Base-by-base conservation (phyloP, 2,797 vertebrate genomes). In the Sebastolobus altivelis region DNA sequence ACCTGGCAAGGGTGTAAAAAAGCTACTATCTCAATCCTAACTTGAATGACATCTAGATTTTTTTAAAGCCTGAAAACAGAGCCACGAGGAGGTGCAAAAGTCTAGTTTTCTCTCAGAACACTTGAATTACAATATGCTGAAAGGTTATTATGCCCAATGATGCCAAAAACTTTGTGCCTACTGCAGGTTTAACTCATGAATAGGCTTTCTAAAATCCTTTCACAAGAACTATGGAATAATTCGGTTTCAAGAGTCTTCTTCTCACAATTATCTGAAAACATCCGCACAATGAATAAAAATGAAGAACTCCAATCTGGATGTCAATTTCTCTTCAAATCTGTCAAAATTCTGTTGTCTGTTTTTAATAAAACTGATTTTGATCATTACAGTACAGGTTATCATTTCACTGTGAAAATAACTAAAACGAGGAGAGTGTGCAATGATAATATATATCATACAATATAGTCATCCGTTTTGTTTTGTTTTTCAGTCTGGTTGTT, bases 401-500 rank as follows among this genome's bases (percentile, higher is more conserved):
- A 14, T 31, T 7, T 29, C 16, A 52, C 6, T 29, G 22, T 72
- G 4, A 61, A 56, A 67, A 75, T 56, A n/a, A 25, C 6, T 58
- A 6, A 13, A 3, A 46, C 22, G 6, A 20, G 13, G 6, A 22
- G 5, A 29, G 10, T 37, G 29, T 46, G 11, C 5, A 33, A 25
- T 37, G 4, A 70, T 52, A 16, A 18, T 25, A 54, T 4, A 65
- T 55, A 43, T 37, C 11, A 71, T 16, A 52, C 9, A 40, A 52
- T 75, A 66, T 35, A 33, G 60, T 67, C 3, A 49, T 72, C 7
- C 5, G 10, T 72, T 33, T 27, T 52, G 40, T 43, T 43, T 43
- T 43, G 40, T 46, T 70, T 37, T 66, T 10, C 14, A 46, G 8
- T 27, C 58, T 63, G 22, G 8, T 77, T 75, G n/a, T 66, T 83